Conservation (phyloP, 2,888 invertebrate genomes). For the Syrphus vitripennis region DNA sequence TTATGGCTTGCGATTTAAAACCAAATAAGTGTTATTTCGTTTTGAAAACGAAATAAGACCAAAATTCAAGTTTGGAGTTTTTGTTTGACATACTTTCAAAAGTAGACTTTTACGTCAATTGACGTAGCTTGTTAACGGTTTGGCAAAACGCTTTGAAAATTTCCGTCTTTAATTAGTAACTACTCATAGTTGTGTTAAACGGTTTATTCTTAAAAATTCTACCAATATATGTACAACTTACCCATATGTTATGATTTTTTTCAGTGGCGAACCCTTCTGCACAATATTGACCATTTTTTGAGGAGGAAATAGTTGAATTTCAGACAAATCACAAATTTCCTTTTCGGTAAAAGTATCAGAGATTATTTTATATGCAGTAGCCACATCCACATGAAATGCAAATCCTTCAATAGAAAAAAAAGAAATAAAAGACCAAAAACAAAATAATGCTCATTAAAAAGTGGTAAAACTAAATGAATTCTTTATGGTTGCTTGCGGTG, state of each 20-base stretch:
- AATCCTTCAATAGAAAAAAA: constrained; percentile 81
- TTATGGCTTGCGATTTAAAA: too few relatives aligned
- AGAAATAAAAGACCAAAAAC: background rate
- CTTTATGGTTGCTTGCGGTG: constrained; percentile 9
- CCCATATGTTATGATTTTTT: constrained; percentile 85
- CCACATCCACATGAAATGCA: constrained; percentile 87
- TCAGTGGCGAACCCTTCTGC: constrained; percentile 85
- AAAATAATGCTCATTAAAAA: constrained; percentile 29
- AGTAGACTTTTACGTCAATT: too few relatives aligned
- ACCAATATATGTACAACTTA: constrained; percentile 78
- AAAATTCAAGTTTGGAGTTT: too few relatives aligned
- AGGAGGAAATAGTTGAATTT: constrained; percentile 84
- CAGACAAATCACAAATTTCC: constrained; percentile 86
- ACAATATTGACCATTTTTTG: constrained; percentile 83
- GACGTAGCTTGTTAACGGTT: too few relatives aligned
- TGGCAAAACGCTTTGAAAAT: too few relatives aligned
- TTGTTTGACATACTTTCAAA: too few relatives aligned
- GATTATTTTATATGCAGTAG: constrained; percentile 87
- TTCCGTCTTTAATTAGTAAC: too few relatives aligned
- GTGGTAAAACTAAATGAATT: constrained; percentile 16
- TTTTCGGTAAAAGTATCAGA: constrained; percentile 84
- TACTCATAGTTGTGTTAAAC: too few relatives aligned
- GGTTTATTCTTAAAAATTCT: too few relatives aligned
- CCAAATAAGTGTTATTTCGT: too few relatives aligned
- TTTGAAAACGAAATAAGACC: too few relatives aligned